phyloP scores from a whole-genome alignment of 2,888 invertebrate genomes.

The Agrotis puta region DNA sequence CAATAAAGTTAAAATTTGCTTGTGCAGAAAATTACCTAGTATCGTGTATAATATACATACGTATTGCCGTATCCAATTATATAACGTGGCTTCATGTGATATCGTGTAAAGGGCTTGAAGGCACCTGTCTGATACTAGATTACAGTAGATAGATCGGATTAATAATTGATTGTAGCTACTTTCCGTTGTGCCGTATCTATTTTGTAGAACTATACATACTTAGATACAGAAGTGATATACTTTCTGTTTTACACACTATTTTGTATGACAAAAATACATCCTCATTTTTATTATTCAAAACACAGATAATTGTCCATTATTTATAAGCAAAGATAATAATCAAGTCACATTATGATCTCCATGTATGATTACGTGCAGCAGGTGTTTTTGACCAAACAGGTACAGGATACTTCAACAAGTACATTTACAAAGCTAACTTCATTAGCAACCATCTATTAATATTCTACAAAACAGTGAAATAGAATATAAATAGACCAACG shows the following conservation, averaged over 20 bases:
- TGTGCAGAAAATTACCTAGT: background rate
- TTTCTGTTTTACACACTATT: background rate
- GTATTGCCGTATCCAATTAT: slow-evolving; percentile 51
- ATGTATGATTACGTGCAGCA: background rate
- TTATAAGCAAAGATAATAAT: background rate
- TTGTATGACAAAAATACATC: background rate
- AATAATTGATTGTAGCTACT: slow-evolving; percentile 35
- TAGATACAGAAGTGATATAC: too few species aligned
- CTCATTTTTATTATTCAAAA: background rate
- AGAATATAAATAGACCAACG: slow-evolving; percentile 54
- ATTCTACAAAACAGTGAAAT: slow-evolving; percentile 46
- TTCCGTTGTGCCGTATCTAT: slow-evolving; percentile 23
- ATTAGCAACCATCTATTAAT: slow-evolving; percentile 49
- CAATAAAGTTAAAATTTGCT: background rate
- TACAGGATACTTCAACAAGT: background rate
- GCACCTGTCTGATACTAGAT: slow-evolving; percentile 48
- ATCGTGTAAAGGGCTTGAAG: slow-evolving; percentile 53
- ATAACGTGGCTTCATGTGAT: slow-evolving; percentile 29
- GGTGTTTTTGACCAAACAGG: background rate
- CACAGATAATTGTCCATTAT: background rate
- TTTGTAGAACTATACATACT: background rate
- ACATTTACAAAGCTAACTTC: slow-evolving; percentile 19
- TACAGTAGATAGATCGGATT: slow-evolving; percentile 46
- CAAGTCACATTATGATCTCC: background rate
- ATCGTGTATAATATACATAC: background rate